phyloP scores from a whole-genome alignment of 2,888 invertebrate genomes.

The Athripsodes cinereus region DNA sequence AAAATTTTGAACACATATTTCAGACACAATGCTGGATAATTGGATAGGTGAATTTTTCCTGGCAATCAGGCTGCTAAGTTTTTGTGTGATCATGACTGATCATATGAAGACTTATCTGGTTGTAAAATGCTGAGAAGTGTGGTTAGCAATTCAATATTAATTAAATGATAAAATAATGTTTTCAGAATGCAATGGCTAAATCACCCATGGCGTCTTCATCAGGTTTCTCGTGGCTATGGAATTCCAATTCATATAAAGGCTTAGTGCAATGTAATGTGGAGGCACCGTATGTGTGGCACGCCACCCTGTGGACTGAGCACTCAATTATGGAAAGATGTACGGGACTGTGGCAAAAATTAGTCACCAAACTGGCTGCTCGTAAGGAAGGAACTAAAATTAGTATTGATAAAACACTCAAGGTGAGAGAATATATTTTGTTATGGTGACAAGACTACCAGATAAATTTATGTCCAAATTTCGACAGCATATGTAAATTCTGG shows the following conservation, averaged over 20 bases:
- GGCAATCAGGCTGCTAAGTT: no score
- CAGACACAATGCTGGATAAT: no score
- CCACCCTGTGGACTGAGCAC: constrained; percentile 31
- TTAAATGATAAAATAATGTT: no score
- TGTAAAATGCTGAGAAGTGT: no score
- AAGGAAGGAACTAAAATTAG: constrained; percentile 35
- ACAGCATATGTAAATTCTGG: no score
- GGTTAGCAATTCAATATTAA: no score
- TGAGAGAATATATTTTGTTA: constrained; percentile 27
- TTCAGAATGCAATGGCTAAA: constrained; percentile 8
- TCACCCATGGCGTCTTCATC: constrained; percentile 20
- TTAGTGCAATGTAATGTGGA: constrained; percentile 24
- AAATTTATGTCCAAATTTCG: no score
- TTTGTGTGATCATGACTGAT: no score
- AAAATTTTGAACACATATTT: no score
- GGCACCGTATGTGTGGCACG: constrained; percentile 29
- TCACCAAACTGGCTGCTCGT: constrained; percentile 34
- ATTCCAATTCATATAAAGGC: constrained; percentile 30
- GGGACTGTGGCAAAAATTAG: constrained; percentile 31
- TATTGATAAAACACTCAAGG: constrained; percentile 45
- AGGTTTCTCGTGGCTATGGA: constrained; percentile 19
- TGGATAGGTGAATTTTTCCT: no score
- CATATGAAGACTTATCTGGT: no score
- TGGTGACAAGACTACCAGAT: no score
- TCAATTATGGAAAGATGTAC: constrained; percentile 30